Evolutionary conservation across 2,113 vertebrate species (phyloP), one percentile per base, ranked within the genome.

Genomic region (Melanerpes aurifrons): DNA sequence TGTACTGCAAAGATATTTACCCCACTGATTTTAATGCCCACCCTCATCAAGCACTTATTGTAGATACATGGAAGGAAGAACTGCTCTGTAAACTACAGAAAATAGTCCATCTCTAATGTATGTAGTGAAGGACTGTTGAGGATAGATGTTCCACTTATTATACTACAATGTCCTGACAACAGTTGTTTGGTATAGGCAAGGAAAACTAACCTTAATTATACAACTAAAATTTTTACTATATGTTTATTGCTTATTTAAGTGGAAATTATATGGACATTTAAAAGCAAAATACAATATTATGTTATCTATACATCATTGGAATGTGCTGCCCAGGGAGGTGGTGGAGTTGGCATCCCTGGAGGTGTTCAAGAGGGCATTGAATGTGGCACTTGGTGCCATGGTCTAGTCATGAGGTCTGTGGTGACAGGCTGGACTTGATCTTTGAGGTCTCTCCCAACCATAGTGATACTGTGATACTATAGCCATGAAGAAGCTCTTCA

Each of bases 1-100:
- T 32, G 15, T 12, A 35, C 63, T 76, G 24, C 9, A 79, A 40
- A 62, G 10, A 17, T 79, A 76, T 69, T 92, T 86, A 21, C 28
- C 64, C 47, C 50, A 74, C 20, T 66, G 64, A 58, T 85, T 95
- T 68, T 67, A 82, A 73, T 35, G 12, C 18, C 31, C 28, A 63
- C 11, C 28, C 10, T 87, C n/a, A 58, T 67, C 35, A 89, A 73
- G 13, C 16, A 50, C 6, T 67, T 66, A 43, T 22, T 75, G 14
- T 79, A 69, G 81, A 28, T 40, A 72, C 37, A 70, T 61, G 68
- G 68, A 45, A 88, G 29, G 47, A 85, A 92, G 29, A 92, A 73
- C 56, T 74, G 53, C 14, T 82, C 92, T 69, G 73, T 66, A 92
- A 94, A 50, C 84, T 77, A 54, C 63, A 56, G 43, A 93, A 93